Conservation (phyloP, 2,888 invertebrate genomes). For the Tenodera sinensis region DNA sequence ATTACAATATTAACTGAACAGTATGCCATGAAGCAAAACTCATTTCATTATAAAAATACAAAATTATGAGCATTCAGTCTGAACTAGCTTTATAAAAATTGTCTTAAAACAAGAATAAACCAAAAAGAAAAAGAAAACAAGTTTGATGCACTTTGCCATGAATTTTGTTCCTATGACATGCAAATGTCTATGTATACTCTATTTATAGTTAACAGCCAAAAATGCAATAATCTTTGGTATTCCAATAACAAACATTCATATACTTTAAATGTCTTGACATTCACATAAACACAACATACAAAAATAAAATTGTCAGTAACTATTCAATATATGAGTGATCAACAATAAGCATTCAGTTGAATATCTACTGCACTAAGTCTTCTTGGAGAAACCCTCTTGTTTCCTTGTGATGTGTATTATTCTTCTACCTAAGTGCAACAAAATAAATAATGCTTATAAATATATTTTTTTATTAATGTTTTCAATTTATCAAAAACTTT, state of each 20-base stretch:
- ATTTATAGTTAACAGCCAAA: background rate
- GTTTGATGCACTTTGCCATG: background rate
- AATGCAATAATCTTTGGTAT: constrained; percentile 23
- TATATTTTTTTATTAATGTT: background rate
- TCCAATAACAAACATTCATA: background rate
- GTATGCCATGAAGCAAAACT: background rate
- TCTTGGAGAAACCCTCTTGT: background rate
- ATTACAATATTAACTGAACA: background rate
- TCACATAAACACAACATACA: background rate
- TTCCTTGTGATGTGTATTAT: constrained; percentile 8
- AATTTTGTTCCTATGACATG: background rate
- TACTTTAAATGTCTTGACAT: background rate
- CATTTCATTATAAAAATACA: constrained; percentile 2
- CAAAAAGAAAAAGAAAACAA: background rate
- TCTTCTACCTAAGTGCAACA: constrained; percentile 23
- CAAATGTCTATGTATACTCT: background rate
- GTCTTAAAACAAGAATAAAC: background rate
- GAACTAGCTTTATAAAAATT: background rate
- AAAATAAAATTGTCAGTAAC: background rate
- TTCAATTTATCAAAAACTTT: background rate
- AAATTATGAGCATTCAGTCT: constrained; percentile 10
- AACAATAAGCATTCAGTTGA: background rate
- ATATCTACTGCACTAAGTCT: background rate
- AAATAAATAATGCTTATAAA: background rate
- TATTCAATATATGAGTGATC: background rate